A percentile compares a stretch with the other conserved stretches of the same genome.
phyloP scores from a whole-genome alignment of 2,888 invertebrate species.

The Heliconius erato region DNA sequence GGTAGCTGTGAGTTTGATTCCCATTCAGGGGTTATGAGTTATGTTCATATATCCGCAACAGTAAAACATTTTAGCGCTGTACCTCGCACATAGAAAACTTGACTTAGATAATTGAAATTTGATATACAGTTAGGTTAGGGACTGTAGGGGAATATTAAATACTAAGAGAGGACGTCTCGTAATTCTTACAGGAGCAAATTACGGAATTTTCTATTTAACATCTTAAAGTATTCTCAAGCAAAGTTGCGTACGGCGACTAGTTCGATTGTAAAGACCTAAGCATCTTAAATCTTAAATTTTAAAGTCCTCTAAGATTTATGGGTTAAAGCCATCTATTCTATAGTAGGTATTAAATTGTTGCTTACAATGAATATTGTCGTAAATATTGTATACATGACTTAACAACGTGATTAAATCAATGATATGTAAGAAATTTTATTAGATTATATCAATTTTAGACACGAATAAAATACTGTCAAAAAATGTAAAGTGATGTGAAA shows the following conservation, averaged over 20 bases:
- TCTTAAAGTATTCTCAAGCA: no score
- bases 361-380: slow-evolving; percentile 22
- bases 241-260: no score
- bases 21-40: not conserved
- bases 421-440: slow-evolving; percentile 1
- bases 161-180: no score
- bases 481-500: not conserved
- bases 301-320: not conserved
- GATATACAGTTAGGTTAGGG: no score
- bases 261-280: not conserved
- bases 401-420: slow-evolving; percentile 12
- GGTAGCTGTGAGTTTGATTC: not conserved
- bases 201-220: no score
- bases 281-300: slow-evolving; percentile 10
- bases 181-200: no score
- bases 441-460: not conserved
- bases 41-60: not conserved
- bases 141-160: no score
- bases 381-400: slow-evolving; percentile 16
- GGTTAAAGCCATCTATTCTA: slow-evolving; percentile 2
- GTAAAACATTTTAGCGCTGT: not conserved
- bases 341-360: not conserved
- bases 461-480: not conserved
- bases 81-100: no score
- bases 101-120: no score